Evolutionary conservation across 2,797 vertebrate species (phyloP).

Genomic region (Amniataba percoides): DNA sequence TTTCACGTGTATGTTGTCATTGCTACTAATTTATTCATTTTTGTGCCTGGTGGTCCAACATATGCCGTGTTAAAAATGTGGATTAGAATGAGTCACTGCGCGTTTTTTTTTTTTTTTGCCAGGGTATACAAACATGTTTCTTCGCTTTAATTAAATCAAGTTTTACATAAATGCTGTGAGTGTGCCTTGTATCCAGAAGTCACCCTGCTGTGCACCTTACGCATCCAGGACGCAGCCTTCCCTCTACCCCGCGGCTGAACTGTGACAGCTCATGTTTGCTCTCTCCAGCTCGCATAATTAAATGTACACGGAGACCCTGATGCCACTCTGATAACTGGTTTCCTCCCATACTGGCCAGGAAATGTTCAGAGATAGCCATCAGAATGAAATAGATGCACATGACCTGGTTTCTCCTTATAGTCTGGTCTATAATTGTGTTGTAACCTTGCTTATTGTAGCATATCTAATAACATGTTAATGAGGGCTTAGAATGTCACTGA

Average conservation of each 20-base stretch:
- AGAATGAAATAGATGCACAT: constrained; percentile 11
- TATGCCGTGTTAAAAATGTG: not conserved
- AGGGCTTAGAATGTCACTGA: not conserved
- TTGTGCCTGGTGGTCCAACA: not conserved
- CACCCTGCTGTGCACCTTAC: not conserved
- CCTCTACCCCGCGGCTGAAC: constrained; percentile 3
- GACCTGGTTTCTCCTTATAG: not conserved
- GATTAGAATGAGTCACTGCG: constrained; percentile 25
- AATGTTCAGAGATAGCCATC: constrained; percentile 36
- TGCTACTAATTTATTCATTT: constrained; percentile 13
- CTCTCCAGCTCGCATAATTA: constrained; percentile 22
- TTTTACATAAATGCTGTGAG: not conserved
- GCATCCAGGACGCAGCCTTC: not conserved
- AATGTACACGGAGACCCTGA: constrained; percentile 17
- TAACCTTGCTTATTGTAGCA: not conserved
- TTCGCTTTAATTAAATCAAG: constrained; percentile 19
- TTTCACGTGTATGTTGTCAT: constrained; percentile 3
- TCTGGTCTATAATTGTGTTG: not conserved
- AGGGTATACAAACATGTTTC: constrained; percentile 8
- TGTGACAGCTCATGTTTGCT: constrained; percentile 34
- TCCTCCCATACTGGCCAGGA: constrained; percentile 23
- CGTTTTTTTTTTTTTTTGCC: no score
- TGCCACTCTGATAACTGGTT: not conserved
- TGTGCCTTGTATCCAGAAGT: constrained; percentile 17
- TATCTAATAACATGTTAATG: constrained; percentile 18